Conservation (phyloP, 1,140 invertebrate genomes). For the Ladona fulva region DNA sequence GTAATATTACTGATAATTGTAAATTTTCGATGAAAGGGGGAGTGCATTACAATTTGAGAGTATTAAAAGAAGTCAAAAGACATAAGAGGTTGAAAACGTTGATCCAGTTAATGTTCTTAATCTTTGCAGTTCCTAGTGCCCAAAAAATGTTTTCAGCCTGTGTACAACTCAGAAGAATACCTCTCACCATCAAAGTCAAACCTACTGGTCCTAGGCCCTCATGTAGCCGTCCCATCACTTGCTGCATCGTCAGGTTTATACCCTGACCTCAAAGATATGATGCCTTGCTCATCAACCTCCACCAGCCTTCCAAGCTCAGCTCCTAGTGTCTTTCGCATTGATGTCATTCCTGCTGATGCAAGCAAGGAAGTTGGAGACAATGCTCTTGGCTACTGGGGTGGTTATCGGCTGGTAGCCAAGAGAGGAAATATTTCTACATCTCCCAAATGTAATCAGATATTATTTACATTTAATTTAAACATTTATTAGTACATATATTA, state of each 20-base stretch:
- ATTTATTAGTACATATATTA: too few species aligned
- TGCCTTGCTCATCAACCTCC: background rate
- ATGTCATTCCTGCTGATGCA: background rate
- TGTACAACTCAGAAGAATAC: background rate
- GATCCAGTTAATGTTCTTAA: too few species aligned
- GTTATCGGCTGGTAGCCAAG: background rate
- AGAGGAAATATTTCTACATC: background rate
- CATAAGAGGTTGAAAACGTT: too few species aligned
- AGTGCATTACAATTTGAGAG: too few species aligned
- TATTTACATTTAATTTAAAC: too few species aligned
- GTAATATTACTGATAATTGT: too few species aligned
- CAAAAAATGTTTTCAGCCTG: background rate
- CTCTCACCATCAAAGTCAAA: background rate
- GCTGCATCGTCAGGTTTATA: background rate
- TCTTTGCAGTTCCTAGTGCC: background rate
- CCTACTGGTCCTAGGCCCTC: background rate
- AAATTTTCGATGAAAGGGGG: too few species aligned
- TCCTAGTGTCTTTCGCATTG: background rate
- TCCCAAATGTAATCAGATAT: background rate
- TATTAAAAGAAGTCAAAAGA: too few species aligned
- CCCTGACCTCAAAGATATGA: background rate
- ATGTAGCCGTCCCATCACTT: background rate
- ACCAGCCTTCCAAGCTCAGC: background rate
- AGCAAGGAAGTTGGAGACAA: background rate
- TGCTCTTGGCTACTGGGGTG: background rate